These are phyloP conservation scores for Chymomyza fuscimana DNA, from an alignment of 2,888 invertebrate species.

Conservation along the genomic window DNA sequence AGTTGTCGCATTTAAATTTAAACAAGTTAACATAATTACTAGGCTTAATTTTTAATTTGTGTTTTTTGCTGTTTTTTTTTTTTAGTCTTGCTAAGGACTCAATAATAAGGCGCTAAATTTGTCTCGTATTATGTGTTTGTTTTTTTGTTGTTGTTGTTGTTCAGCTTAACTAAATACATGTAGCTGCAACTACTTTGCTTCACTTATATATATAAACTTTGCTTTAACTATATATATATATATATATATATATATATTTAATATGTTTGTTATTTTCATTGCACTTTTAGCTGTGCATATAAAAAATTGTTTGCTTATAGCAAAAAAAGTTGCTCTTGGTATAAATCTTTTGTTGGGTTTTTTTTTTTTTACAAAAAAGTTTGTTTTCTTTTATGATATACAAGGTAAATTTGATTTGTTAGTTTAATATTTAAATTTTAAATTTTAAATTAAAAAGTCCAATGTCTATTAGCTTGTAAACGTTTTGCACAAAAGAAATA, in stretches of 20 bases:
- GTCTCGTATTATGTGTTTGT: neutral
- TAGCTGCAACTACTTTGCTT: neutral
- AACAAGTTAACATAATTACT: neutral
- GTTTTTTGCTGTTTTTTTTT: neutral
- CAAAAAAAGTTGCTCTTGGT: conserved; percentile 20
- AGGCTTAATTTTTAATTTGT: neutral
- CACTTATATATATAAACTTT: conserved; percentile 25
- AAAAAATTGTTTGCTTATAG: conserved; percentile 27
- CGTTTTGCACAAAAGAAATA: too few species aligned
- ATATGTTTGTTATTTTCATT: neutral
- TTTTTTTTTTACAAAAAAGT: conserved; percentile 12
- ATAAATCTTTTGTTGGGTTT: conserved; percentile 8
- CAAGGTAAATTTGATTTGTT: conserved; percentile 12
- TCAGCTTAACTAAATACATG: conserved; percentile 2
- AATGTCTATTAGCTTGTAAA: neutral
- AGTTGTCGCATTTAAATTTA: neutral
- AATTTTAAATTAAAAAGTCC: neutral
- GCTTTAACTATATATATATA: neutral
- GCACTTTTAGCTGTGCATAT: conserved; percentile 6
- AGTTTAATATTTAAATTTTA: neutral
- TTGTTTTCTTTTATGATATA: conserved; percentile 7
- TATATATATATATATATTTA: conserved; percentile 5
- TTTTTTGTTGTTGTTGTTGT: neutral
- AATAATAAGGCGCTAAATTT: conserved; percentile 26
- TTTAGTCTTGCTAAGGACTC: conserved; percentile 18